These are phyloP conservation scores for Xiphorhynchus erythropygius DNA, from an alignment of 2,797 vertebrate species.

Conservation along the genomic window DNA sequence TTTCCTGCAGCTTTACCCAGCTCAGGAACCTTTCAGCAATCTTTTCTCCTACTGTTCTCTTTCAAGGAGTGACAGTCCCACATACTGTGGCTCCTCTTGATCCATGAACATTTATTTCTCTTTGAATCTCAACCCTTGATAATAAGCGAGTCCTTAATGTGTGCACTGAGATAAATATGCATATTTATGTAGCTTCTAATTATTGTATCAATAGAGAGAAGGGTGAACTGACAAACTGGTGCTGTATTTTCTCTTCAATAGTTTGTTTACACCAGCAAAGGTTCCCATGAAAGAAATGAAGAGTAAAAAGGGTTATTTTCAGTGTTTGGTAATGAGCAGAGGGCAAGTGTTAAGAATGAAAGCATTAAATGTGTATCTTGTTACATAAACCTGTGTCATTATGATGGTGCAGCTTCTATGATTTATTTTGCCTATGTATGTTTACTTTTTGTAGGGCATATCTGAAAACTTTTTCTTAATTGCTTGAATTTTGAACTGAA, in stretches of 20 bases:
- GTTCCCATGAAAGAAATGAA: not conserved
- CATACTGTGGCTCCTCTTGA: not conserved
- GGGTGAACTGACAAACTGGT: not conserved
- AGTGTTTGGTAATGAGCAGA: not conserved
- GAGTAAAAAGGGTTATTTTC: not conserved
- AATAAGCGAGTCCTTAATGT: not conserved
- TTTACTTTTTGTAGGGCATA: constrained; percentile 7
- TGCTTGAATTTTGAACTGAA: constrained; percentile 8
- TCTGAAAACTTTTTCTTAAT: constrained; percentile 28
- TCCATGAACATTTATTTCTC: not conserved
- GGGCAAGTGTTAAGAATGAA: not conserved
- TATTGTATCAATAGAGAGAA: not conserved
- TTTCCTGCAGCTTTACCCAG: not conserved
- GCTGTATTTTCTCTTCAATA: not conserved
- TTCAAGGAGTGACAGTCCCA: not conserved
- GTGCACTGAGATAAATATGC: not conserved
- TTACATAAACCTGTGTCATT: not conserved
- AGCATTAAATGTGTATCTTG: not conserved
- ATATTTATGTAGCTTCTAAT: not conserved
- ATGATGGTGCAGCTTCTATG: not conserved
- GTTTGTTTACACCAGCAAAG: not conserved
- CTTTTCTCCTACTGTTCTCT: not conserved
- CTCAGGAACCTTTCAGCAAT: not conserved
- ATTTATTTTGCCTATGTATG: not conserved
- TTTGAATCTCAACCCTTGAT: not conserved